Conservation (phyloP, 2,113 vertebrate species). For the Mohoua ochrocephala region DNA sequence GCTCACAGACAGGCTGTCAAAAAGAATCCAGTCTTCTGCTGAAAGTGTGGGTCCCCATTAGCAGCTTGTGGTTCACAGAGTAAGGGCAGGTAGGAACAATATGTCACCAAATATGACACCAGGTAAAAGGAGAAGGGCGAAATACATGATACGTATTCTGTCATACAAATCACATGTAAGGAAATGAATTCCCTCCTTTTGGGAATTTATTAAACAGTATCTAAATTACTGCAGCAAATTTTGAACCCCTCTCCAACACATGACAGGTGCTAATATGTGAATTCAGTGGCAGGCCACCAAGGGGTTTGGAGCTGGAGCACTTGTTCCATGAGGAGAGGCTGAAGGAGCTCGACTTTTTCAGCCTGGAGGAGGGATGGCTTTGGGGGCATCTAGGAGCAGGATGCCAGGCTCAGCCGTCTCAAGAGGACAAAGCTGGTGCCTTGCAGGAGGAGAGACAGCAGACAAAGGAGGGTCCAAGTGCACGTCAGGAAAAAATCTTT, state of each 20-base stretch:
- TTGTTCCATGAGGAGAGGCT: background rate
- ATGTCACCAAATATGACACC: background rate
- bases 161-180: background rate
- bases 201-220: background rate
- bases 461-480: background rate
- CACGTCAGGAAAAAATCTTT: background rate
- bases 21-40: background rate
- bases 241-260: background rate
- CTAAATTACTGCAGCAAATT: background rate
- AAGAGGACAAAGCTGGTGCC: background rate
- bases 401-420: background rate
- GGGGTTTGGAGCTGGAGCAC: background rate
- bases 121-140: background rate
- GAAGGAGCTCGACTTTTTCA: background rate
- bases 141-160: fast-evolving
- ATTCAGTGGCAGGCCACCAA: background rate
- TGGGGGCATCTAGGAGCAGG: background rate
- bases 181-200: background rate
- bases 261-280: fast-evolving
- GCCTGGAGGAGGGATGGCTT: background rate
- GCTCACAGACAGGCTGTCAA: background rate
- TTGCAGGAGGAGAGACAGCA: background rate
- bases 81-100: background rate
- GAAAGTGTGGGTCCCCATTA: background rate
- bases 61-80: background rate